Evolutionary conservation across 1,140 invertebrate genomes (phyloP).

Genomic region (Meteorus sp.): DNA sequence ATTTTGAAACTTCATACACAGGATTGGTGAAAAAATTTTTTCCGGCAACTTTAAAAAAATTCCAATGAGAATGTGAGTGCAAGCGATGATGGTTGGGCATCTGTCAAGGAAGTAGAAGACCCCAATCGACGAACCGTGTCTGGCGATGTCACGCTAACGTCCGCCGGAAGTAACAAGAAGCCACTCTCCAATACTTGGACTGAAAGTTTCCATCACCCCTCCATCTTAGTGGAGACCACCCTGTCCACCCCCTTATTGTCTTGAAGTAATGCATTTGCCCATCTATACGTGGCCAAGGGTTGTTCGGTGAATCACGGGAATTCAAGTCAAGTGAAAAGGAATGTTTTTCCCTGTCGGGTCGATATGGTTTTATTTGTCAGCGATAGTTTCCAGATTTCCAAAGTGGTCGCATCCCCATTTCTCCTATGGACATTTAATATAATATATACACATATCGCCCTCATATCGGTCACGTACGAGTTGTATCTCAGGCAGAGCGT

Average conservation of each 20-base stretch:
- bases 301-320: slow-evolving; percentile 3
- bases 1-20: too few species aligned
- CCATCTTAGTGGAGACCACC: background rate
- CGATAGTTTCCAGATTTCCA: background rate
- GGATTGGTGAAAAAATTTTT: too few species aligned
- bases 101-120: slow-evolving; percentile 7
- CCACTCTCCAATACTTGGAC: slow-evolving; percentile 6
- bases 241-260: background rate
- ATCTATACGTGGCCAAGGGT: background rate
- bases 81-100: too few species aligned
- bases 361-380: slow-evolving; percentile 3
- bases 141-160: slow-evolving; percentile 8
- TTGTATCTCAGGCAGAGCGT: slow-evolving; percentile 43
- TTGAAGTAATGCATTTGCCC: slow-evolving; percentile 12
- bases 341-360: slow-evolving; percentile 11
- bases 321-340: slow-evolving; percentile 5
- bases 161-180: slow-evolving; percentile 16
- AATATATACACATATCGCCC: slow-evolving; percentile 29
- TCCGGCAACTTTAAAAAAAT: too few species aligned
- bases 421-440: background rate
- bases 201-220: background rate
- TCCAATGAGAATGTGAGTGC: too few species aligned
- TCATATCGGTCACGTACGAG: slow-evolving; percentile 55
- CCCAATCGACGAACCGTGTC: slow-evolving; percentile 16
- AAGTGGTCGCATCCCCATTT: background rate